Evolutionary conservation across 1,140 invertebrate genomes (phyloP).

Genomic region (Myzus persicae): DNA sequence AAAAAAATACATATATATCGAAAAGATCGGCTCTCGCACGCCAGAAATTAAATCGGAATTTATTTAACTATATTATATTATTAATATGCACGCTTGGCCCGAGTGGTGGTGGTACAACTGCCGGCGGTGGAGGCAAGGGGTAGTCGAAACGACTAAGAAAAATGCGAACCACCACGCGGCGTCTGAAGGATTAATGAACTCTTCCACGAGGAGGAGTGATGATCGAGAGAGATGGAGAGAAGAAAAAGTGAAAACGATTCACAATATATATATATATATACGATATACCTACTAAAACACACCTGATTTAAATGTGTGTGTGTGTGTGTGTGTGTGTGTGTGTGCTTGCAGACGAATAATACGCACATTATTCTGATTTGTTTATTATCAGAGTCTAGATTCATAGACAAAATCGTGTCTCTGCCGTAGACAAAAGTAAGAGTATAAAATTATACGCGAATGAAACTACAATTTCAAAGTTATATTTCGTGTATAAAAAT

Average conservation of each 20-base stretch:
- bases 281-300: background rate
- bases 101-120: background rate
- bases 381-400: background rate
- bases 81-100: background rate
- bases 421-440: background rate
- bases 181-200: slow-evolving; percentile 11
- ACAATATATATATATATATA: too few species aligned
- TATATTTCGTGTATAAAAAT: background rate
- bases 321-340: too few species aligned
- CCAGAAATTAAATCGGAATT: slow-evolving; percentile 45
- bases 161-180: background rate
- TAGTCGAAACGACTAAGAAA: slow-evolving; percentile 20
- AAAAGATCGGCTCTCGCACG: background rate
- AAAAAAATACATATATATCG: background rate
- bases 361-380: background rate
- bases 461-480: background rate
- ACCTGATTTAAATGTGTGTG: background rate
- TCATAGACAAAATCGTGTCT: background rate
- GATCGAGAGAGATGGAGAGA: background rate
- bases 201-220: background rate
- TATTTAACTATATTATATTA: slow-evolving; percentile 20
- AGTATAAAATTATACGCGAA: background rate
- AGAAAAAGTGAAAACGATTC: slow-evolving; percentile 22
- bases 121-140: background rate
- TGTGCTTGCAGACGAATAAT: background rate